A percentile compares a stretch with the other conserved stretches of the same genome.
phyloP scores from a whole-genome alignment of 2,797 vertebrate genomes.

The Euthynnus affinis region DNA sequence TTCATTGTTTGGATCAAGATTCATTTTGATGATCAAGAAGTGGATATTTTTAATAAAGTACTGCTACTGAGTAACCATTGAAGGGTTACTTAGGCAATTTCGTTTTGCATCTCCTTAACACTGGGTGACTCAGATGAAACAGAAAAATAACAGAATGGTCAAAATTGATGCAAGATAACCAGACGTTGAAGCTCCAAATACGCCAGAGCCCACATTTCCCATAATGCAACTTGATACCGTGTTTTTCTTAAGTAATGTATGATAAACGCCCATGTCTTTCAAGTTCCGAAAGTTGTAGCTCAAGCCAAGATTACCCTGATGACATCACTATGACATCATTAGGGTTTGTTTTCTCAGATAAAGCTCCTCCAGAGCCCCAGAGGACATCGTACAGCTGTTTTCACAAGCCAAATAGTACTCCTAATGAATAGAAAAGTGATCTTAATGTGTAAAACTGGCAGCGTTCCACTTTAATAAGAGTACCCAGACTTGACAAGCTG shows the following conservation, averaged over 20 bases:
- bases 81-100: neutral
- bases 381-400: neutral
- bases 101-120: neutral
- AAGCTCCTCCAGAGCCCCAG: neutral
- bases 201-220: no score
- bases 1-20: neutral
- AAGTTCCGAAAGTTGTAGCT: neutral
- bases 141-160: neutral
- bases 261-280: neutral
- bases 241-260: no score
- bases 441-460: constrained; percentile 5
- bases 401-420: neutral
- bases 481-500: neutral
- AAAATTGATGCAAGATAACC: neutral
- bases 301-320: neutral
- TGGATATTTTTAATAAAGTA: neutral
- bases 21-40: no score
- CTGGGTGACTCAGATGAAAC: neutral
- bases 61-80: neutral
- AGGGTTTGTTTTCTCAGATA: neutral
- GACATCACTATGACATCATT: neutral
- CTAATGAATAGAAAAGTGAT: neutral
- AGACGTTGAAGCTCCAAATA: neutral
- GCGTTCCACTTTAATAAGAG: neutral
- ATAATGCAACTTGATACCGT: no score